These are phyloP conservation scores for Rhea pennata DNA, from an alignment of 2,113 vertebrate species.

Conservation along the genomic window DNA sequence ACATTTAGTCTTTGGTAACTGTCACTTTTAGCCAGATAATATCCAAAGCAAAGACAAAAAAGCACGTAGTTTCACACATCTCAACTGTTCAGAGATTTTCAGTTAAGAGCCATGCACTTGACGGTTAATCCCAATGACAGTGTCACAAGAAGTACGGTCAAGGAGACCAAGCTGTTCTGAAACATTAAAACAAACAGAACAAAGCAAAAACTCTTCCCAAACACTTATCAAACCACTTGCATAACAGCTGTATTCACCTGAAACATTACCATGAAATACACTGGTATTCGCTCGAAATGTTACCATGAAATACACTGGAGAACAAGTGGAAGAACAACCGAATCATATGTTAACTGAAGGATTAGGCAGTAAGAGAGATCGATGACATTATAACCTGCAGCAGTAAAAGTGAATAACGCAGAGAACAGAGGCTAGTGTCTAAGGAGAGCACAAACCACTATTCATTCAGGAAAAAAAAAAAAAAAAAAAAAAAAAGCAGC, in stretches of 20 bases:
- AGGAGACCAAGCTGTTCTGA: neutral
- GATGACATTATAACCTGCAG: conserved; percentile 34
- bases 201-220: neutral
- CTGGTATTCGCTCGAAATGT: neutral
- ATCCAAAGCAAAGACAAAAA: conserved; percentile 8
- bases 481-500: neutral
- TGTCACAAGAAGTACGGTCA: neutral
- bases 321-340: neutral
- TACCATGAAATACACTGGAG: neutral
- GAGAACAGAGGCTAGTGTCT: neutral
- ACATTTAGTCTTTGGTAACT: neutral
- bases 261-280: neutral
- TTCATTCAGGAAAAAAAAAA: neutral
- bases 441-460: neutral
- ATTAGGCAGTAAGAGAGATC: neutral
- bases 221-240: neutral
- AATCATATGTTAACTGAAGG: neutral
- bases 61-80: conserved; percentile 7
- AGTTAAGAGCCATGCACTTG: neutral
- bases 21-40: neutral
- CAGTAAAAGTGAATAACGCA: neutral
- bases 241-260: neutral
- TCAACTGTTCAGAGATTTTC: neutral
- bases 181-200: neutral
- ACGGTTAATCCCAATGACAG: neutral